Conservation (phyloP, 2,888 invertebrate species). For the Rotaria sp. region DNA sequence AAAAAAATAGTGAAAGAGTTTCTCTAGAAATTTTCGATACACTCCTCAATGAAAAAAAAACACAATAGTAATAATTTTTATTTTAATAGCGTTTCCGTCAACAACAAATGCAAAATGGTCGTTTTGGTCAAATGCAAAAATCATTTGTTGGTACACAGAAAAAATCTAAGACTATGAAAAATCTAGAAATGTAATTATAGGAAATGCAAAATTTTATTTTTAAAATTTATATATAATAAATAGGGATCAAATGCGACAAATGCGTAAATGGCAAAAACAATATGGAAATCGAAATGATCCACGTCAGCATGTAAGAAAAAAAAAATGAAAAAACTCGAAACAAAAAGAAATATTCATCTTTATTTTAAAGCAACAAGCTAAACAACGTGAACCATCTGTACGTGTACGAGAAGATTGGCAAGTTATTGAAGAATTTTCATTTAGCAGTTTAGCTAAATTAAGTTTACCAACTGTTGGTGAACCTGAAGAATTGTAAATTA, state of each 20-base stretch:
- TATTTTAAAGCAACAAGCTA: conserved; percentile 26
- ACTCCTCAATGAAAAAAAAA: no score
- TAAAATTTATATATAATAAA: conserved; percentile 12
- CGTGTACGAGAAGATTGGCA: conserved; percentile 90
- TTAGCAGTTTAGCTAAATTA: conserved; percentile 53
- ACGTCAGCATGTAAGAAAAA: neutral
- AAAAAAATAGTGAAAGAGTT: no score
- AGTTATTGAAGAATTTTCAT: conserved; percentile 91
- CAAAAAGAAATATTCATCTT: neutral
- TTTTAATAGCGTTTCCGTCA: conserved; percentile 58
- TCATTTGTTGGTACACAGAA: conserved; percentile 59
- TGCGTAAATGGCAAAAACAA: conserved; percentile 36
- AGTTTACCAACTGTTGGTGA: conserved; percentile 77
- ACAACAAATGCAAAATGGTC: conserved; percentile 48
- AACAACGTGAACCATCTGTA: conserved; percentile 77
- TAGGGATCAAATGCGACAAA: conserved; percentile 32
- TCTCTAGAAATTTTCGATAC: no score
- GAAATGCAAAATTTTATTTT: neutral
- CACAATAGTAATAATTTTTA: neutral
- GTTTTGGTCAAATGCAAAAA: conserved; percentile 60
- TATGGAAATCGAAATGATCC: conserved; percentile 22
- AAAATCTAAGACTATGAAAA: conserved; percentile 72
- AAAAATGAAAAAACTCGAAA: neutral
- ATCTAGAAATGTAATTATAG: conserved; percentile 56
- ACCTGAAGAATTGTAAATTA: conserved; percentile 61